Base-by-base conservation (phyloP, 1,140 invertebrate species). In the Asbolus verrucosus region DNA sequence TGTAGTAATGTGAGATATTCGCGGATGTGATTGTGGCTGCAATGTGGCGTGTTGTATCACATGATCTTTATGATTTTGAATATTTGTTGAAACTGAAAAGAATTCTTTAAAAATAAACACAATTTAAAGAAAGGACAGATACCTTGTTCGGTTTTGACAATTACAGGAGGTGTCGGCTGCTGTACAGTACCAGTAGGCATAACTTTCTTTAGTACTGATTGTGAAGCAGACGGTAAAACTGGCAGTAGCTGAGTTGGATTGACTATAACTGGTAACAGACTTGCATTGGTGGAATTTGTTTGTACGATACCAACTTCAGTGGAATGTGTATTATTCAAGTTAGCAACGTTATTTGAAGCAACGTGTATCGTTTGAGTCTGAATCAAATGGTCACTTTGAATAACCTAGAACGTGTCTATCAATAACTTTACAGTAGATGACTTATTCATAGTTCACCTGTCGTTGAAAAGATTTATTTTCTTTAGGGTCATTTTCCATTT, bases 201-300 rank as follows among this genome's bases (percentile, higher is more conserved):
- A 27, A 76, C 71, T 30, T 73, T 69, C 68, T 80, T 80, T 6
- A 80, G 72, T 31, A 80, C 78, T 6, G 78, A 78, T 15, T 77
- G 79, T 21, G 75, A 73, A 16, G 79, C 75, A 27, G 82, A 73
- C 16, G 88, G 87, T 71, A 91, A 82, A 30, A 92, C 86, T 15
- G 90, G 90, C 61, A 92, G 80, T 43, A 92, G 79, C 78, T 92
- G 88, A 73, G 85, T 91, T 5, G 91, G 90, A 70, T 89, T 86
- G 38, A 91, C 90, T 74, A 91, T 91, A 14, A 92, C 90, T 39
- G 90, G 87, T 75, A 88, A 87, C 80, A 89, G 54, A 38, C 74
- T 74, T 33, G 71, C 67, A 50, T 65, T 72, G n/a, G 60, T 70
- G 16, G 69, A 62, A 41, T 71, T 76, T 4, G 72, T 21, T 43